Percentiles rank a stretch among this genome's conserved stretches.
These are phyloP conservation scores for Nycticorax nycticorax DNA, from an alignment of 2,113 vertebrate genomes.

Conservation along the genomic window DNA sequence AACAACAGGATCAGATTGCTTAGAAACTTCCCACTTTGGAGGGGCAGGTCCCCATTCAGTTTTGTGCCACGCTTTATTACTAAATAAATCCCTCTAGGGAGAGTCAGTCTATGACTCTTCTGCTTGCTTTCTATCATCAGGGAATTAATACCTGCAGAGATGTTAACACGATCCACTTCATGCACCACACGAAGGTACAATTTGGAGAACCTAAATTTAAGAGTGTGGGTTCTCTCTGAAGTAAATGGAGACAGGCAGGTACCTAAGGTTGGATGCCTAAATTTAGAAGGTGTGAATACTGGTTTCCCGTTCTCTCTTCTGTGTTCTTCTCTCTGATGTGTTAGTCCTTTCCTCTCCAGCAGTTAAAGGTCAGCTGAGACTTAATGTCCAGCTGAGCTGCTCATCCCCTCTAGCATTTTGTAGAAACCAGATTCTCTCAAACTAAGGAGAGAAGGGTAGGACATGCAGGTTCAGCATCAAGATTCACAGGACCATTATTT, in stretches of 20 bases:
- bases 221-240: background rate
- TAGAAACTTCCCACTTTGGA: background rate
- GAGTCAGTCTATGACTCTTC: background rate
- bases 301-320: background rate
- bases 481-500: background rate
- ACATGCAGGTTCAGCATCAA: background rate
- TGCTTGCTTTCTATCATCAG: background rate
- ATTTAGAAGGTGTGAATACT: slow-evolving; percentile 11
- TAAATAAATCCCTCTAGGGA: background rate
- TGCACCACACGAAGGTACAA: background rate
- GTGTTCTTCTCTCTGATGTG: background rate
- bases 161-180: background rate
- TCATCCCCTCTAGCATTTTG: background rate
- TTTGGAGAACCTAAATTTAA: background rate
- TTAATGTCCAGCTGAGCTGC: background rate
- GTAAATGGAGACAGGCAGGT: background rate
- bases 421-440: background rate
- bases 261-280: background rate
- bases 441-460: background rate
- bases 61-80: background rate
- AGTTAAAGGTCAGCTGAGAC: background rate
- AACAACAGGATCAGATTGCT: background rate
- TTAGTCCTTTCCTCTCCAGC: background rate
- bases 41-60: background rate
- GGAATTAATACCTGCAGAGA: background rate